Evolutionary conservation across 2,113 vertebrate genomes (phyloP).

Genomic region (Atractosteus spatula): DNA sequence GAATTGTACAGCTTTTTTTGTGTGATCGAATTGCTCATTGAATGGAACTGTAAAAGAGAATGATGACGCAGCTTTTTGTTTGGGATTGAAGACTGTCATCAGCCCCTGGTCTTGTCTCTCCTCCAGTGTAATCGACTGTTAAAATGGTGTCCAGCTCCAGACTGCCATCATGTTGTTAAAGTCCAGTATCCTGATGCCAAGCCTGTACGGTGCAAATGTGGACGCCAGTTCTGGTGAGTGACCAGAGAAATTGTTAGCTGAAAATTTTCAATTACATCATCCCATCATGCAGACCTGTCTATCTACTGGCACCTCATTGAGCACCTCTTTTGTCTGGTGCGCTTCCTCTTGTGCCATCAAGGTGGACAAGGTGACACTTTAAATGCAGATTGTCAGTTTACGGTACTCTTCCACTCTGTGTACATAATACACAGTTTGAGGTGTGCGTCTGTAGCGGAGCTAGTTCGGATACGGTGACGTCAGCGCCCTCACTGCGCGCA

Average conservation of each 20-base stretch:
- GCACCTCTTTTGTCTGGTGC: too few species aligned
- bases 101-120: constrained; percentile 15
- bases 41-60: background rate
- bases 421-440: too few species aligned
- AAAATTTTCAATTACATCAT: too few species aligned
- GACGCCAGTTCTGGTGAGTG: constrained; percentile 95
- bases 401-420: too few species aligned
- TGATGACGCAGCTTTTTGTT: background rate
- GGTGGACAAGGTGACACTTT: too few species aligned
- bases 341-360: too few species aligned
- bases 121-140: constrained; percentile 96
- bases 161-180: constrained; percentile 99
- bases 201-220: constrained; percentile 97
- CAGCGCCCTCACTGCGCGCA: too few species aligned
- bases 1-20: background rate
- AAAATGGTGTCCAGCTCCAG: constrained; percentile 98
- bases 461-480: too few species aligned
- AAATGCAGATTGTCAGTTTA: too few species aligned
- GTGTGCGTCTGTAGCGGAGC: too few species aligned
- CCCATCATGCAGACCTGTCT: too few species aligned
- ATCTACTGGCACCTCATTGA: too few species aligned
- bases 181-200: constrained; percentile 98
- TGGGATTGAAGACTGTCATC: background rate
- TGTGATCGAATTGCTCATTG: background rate
- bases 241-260: background rate